Percentiles rank a stretch among this genome's conserved stretches.
phyloP scores from a whole-genome alignment of 92 coral and sea anemone genomes.

The Palythoa grandiflora region DNA sequence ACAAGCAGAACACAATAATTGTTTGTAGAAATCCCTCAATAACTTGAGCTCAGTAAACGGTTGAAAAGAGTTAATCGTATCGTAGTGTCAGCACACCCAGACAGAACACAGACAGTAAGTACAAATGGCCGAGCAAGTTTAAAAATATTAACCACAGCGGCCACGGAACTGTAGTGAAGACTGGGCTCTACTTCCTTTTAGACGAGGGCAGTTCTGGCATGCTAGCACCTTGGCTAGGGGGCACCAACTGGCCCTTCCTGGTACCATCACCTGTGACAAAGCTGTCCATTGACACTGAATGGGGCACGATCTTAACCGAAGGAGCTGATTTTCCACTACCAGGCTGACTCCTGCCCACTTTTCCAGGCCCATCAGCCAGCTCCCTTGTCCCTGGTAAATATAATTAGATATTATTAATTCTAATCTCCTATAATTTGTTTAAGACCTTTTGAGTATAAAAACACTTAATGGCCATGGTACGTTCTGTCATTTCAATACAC shows the following conservation, averaged over 20 bases:
- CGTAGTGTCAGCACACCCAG: not conserved
- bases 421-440: not conserved
- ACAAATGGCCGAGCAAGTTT: not conserved
- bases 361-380: not conserved
- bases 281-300: conserved; percentile 34
- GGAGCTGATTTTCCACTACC: not conserved
- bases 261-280: not conserved
- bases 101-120: not conserved
- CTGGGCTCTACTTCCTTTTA: conserved; percentile 49
- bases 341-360: not conserved
- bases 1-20: too few relatives aligned
- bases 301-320: conserved; percentile 1
- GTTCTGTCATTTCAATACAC: too few relatives aligned
- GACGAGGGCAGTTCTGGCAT: conserved; percentile 72
- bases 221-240: conserved; percentile 27
- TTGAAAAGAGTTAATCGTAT: too few relatives aligned
- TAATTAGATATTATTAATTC: not conserved
- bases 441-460: too few relatives aligned
- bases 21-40: too few relatives aligned
- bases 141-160: not conserved
- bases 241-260: conserved; percentile 10
- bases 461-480: too few relatives aligned
- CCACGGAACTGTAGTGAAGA: not conserved
- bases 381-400: conserved; percentile 8
- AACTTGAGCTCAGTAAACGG: too few relatives aligned